Evolutionary conservation across 2,113 vertebrate genomes (phyloP).

Genomic region (Gallinago jamesoni): DNA sequence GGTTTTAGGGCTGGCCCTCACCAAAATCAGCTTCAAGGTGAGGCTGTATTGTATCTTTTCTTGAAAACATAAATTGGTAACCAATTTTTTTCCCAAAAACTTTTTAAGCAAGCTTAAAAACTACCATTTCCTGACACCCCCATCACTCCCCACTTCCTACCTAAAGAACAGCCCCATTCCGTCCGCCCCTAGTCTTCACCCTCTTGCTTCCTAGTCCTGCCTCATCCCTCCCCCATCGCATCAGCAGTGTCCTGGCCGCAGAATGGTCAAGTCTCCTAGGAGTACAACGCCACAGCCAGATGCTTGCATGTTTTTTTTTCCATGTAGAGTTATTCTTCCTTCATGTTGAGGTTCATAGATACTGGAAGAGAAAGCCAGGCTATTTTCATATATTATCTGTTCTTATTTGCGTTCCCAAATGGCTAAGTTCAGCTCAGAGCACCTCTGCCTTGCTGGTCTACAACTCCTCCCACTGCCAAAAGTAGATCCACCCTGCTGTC

Average conservation of each 20-base stretch:
- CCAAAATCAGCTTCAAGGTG: not conserved
- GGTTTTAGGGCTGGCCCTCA: not conserved
- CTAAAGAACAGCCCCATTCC: not conserved
- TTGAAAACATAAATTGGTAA: not conserved
- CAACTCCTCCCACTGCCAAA: not conserved
- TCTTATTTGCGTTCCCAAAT: not conserved
- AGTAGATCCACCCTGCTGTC: not conserved
- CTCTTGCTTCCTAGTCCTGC: not conserved
- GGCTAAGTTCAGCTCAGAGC: not conserved
- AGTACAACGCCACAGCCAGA: not conserved
- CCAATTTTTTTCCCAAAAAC: not conserved
- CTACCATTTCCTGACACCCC: not conserved
- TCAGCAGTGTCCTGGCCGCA: not conserved
- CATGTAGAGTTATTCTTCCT: not conserved
- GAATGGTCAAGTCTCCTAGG: not conserved
- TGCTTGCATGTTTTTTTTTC: not conserved
- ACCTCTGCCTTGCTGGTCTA: not conserved
- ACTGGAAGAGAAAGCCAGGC: not conserved
- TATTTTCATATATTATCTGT: not conserved
- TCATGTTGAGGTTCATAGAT: not conserved
- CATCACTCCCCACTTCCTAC: not conserved
- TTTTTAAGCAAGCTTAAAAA: not conserved
- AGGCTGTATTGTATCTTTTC: not conserved
- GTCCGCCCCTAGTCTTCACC: not conserved
- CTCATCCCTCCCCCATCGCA: not conserved